phyloP scores from a whole-genome alignment of 2,888 invertebrate genomes.

The Meteorus cinctellus region DNA sequence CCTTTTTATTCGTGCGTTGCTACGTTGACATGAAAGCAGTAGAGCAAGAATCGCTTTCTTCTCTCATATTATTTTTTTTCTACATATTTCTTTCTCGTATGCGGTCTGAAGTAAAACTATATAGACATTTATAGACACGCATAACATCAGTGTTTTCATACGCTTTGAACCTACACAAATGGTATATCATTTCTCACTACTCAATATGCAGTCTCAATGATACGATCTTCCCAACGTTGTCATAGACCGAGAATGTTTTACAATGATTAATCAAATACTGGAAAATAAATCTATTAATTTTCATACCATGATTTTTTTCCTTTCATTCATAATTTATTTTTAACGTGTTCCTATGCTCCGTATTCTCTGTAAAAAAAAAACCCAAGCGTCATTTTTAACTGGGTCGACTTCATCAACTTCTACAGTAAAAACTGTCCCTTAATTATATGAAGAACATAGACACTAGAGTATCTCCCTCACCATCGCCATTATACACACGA shows the following conservation, averaged over 20 bases:
- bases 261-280: conserved; percentile 37
- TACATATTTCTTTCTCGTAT: background rate
- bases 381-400: conserved; percentile 18
- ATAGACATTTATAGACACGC: conserved; percentile 32
- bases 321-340: conserved; percentile 13
- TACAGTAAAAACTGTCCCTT: conserved; percentile 27
- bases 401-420: conserved; percentile 32
- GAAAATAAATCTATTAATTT: conserved; percentile 2
- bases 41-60: conserved; percentile 18
- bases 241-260: background rate
- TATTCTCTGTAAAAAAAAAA: background rate
- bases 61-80: conserved; percentile 16
- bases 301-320: conserved; percentile 6
- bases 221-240: conserved; percentile 18
- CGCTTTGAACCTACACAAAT: conserved; percentile 18
- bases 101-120: conserved; percentile 20
- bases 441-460: conserved; percentile 33
- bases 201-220: conserved; percentile 25
- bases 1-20: conserved; percentile 46
- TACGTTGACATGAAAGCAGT: conserved; percentile 39
- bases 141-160: background rate
- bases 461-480: conserved; percentile 41
- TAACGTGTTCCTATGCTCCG: background rate
- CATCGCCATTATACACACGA: conserved; percentile 35
- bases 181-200: conserved; percentile 35